These are phyloP conservation scores for Hemichromis elongatus DNA, from an alignment of 2,113 vertebrate species.

Conservation along the genomic window DNA sequence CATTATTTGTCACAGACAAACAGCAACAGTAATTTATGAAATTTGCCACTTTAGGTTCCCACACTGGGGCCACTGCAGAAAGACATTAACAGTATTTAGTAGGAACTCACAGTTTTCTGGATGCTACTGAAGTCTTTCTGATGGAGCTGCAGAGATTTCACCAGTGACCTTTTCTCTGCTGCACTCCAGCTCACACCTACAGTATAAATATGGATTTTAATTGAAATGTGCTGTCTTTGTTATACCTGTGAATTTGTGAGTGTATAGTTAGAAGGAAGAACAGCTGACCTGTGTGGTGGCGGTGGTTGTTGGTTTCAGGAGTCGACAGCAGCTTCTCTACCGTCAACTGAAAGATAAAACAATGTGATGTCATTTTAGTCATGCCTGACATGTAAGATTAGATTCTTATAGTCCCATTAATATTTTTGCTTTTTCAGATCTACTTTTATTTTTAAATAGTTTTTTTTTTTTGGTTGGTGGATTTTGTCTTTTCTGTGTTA, in stretches of 20 bases:
- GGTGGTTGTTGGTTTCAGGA: background rate
- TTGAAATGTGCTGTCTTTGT: background rate
- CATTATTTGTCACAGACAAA: background rate
- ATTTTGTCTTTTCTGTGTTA: background rate
- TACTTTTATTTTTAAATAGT: background rate
- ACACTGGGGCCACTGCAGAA: background rate
- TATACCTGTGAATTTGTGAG: background rate
- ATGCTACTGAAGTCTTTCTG: constrained; percentile 86
- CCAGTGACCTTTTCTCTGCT: constrained; percentile 79
- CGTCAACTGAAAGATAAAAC: constrained; percentile 10
- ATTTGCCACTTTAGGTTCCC: background rate
- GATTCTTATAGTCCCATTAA: background rate
- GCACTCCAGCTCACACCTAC: constrained; percentile 69
- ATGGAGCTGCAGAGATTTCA: constrained; percentile 81
- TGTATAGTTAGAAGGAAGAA: background rate
- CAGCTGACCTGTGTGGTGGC: background rate
- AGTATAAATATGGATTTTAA: background rate
- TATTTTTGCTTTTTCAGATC: background rate
- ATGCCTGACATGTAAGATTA: background rate
- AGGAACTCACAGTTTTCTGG: constrained; percentile 79
- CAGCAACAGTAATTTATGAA: background rate
- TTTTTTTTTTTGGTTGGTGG: background rate
- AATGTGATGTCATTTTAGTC: background rate
- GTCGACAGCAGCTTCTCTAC: constrained; percentile 31
- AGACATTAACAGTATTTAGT: background rate